Conservation (phyloP, 2,888 invertebrate genomes). For the Gymnocheta viridis region DNA sequence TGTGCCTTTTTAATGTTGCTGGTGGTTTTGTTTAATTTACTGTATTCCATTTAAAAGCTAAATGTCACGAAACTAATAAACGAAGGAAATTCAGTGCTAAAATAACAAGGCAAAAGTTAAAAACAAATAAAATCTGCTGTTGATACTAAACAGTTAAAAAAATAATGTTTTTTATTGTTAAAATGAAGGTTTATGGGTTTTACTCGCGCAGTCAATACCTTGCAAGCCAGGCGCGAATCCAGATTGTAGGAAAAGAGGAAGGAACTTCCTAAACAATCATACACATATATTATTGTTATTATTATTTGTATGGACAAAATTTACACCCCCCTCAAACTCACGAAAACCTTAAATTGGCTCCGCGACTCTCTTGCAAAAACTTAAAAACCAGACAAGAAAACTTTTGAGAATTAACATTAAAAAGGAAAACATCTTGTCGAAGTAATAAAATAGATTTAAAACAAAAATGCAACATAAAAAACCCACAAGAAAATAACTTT, state of each 20-base stretch:
- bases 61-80: constrained; percentile 52
- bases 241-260: too few relatives aligned
- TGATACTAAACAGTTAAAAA: background rate
- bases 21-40: constrained; percentile 32
- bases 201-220: background rate
- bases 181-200: constrained; percentile 39
- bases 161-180: background rate
- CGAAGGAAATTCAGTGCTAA: constrained; percentile 15
- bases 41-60: constrained; percentile 40
- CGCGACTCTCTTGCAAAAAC: too few relatives aligned
- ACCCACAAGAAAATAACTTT: background rate
- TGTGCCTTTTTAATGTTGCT: background rate
- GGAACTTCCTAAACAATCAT: too few relatives aligned
- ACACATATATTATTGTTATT: too few relatives aligned
- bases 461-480: background rate
- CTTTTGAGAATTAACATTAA: background rate
- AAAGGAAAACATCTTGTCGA: background rate
- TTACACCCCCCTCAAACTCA: too few relatives aligned
- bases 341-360: too few relatives aligned
- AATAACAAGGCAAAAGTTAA: constrained; percentile 24
- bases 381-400: background rate
- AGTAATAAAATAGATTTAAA: constrained; percentile 41
- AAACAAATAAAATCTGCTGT: background rate
- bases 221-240: too few relatives aligned
- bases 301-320: too few relatives aligned